Percentiles rank a stretch among this genome's conserved stretches.
These are phyloP conservation scores for Ooceraea biroi DNA, from an alignment of 1,140 invertebrate genomes.

Conservation along the genomic window DNA sequence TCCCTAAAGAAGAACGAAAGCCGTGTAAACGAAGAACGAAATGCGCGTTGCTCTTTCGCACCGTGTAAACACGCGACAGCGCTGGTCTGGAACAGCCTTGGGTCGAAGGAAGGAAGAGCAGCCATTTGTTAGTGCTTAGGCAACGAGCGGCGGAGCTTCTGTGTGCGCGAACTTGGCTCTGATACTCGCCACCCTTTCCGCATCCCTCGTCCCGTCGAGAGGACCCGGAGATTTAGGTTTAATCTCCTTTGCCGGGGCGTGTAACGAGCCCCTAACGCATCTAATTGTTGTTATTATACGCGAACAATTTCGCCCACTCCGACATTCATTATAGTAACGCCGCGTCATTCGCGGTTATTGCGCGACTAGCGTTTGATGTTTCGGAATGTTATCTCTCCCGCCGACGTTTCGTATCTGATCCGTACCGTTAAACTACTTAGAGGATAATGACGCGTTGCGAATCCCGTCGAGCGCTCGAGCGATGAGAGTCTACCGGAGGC, in stretches of 20 bases:
- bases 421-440: slow-evolving; percentile 52
- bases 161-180: slow-evolving; percentile 52
- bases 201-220: neutral
- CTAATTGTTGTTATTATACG: slow-evolving; percentile 68
- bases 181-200: slow-evolving; percentile 22
- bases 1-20: slow-evolving; percentile 59
- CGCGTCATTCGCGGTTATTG: slow-evolving; percentile 59
- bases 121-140: slow-evolving; percentile 71
- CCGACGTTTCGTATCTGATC: slow-evolving; percentile 51
- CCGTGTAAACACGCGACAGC: slow-evolving; percentile 62
- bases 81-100: slow-evolving; percentile 70
- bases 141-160: slow-evolving; percentile 61
- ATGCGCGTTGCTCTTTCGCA: slow-evolving; percentile 63
- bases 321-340: slow-evolving; percentile 54
- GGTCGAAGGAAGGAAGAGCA: slow-evolving; percentile 69
- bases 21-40: slow-evolving; percentile 67
- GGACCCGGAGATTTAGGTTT: slow-evolving; percentile 65
- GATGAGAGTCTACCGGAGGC: neutral
- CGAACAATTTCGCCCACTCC: slow-evolving; percentile 47
- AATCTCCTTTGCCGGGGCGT: slow-evolving; percentile 54
- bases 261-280: slow-evolving; percentile 66
- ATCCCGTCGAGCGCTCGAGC: slow-evolving; percentile 43
- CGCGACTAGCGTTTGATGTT: slow-evolving; percentile 57
- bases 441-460: slow-evolving; percentile 59
- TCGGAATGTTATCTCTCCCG: slow-evolving; percentile 48